Evolutionary conservation across 1,140 invertebrate genomes (phyloP).

Genomic region (Drosophila eugracilis): DNA sequence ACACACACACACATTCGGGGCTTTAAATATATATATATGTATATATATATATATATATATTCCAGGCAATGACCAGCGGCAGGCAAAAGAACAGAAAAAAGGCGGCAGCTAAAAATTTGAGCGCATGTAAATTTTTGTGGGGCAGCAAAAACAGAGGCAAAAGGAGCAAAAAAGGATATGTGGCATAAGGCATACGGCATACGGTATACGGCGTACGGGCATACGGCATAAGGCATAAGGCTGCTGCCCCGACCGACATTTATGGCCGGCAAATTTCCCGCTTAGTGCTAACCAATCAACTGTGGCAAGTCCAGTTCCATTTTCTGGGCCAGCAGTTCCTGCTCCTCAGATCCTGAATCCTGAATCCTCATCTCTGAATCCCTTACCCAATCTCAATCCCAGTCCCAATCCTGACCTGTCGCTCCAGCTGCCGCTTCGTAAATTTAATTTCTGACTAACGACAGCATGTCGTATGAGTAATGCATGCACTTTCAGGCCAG

Average conservation of each 20-base stretch:
- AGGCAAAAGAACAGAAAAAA: conserved; percentile 6
- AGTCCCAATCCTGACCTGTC: neutral
- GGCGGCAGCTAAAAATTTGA: conserved; percentile 39
- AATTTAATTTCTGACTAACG: conserved; percentile 48
- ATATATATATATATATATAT: conserved; percentile 7
- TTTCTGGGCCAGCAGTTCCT: conserved; percentile 14
- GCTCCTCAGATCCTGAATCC: neutral
- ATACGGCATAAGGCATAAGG: too few species aligned
- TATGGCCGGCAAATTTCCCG: conserved; percentile 71
- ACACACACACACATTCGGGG: conserved; percentile 14
- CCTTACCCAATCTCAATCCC: neutral
- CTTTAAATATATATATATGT: conserved; percentile 10
- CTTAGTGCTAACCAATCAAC: conserved; percentile 73
- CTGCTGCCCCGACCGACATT: conserved; percentile 51
- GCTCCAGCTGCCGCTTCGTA: conserved; percentile 12
- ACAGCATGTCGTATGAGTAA: conserved; percentile 55
- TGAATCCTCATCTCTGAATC: too few species aligned
- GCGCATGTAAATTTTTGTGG: conserved; percentile 60
- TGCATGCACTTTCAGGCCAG: conserved; percentile 34
- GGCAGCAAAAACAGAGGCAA: conserved; percentile 2
- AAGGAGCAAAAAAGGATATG: neutral
- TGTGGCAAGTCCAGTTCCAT: conserved; percentile 48
- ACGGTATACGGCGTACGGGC: too few species aligned
- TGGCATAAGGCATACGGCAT: conserved; percentile 7
- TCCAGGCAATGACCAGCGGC: conserved; percentile 27